These are phyloP conservation scores for Lumbricus terrestris DNA, from an alignment of 2,888 invertebrate genomes.

Conservation along the genomic window DNA sequence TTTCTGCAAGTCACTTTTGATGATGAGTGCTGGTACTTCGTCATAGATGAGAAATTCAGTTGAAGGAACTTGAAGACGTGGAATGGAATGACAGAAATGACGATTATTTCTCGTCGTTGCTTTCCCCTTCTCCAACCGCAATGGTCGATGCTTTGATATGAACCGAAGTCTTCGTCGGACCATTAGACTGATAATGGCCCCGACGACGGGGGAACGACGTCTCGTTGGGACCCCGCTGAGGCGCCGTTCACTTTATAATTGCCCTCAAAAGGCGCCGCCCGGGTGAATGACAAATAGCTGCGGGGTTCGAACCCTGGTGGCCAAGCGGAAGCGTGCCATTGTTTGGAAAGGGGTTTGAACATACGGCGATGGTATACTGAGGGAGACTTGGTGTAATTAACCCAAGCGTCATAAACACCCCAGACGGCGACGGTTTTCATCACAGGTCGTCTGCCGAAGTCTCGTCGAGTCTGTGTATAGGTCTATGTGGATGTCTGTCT, in stretches of 20 bases:
- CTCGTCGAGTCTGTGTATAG: neutral
- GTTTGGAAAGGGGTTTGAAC: neutral
- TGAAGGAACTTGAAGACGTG: neutral
- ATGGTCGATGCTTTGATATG: neutral
- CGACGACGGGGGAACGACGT: neutral
- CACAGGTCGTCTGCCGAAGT: neutral
- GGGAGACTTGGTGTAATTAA: neutral
- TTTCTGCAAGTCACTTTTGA: too few relatives aligned
- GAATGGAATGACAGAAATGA: neutral
- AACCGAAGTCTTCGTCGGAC: neutral
- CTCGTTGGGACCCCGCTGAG: neutral
- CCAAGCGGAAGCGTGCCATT: neutral
- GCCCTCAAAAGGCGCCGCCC: neutral
- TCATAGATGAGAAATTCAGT: neutral
- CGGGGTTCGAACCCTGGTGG: neutral
- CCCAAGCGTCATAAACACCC: neutral
- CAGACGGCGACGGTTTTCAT: neutral
- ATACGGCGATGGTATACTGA: neutral
- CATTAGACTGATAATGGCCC: neutral
- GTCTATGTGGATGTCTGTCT: neutral
- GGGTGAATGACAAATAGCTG: conserved; percentile 3
- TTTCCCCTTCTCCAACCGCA: neutral
- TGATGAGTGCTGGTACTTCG: neutral
- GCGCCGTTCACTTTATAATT: neutral
- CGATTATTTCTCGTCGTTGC: neutral